Percentiles rank a stretch among this genome's conserved stretches.
Evolutionary conservation across 2,113 vertebrate genomes (phyloP).

Genomic region (Amphilophus citrinellus): DNA sequence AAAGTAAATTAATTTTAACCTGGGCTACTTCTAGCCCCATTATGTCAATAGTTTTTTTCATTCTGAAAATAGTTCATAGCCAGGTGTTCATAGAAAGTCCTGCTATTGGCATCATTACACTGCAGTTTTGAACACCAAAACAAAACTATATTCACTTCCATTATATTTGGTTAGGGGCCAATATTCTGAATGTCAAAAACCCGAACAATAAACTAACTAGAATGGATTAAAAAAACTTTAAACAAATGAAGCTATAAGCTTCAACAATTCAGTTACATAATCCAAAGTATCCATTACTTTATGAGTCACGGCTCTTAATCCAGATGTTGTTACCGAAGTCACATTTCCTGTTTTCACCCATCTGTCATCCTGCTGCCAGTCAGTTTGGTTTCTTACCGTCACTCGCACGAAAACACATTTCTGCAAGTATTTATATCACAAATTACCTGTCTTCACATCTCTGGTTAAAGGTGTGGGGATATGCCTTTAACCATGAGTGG

Average conservation of each 20-base stretch:
- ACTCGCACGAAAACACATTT: conserved; percentile 41
- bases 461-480: conserved; percentile 23
- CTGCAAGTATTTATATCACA: conserved; percentile 27
- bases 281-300: conserved; percentile 54
- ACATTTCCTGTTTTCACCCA: conserved; percentile 50
- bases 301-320: conserved; percentile 60
- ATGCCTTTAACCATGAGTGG: not conserved
- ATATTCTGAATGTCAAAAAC: not conserved
- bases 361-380: conserved; percentile 21
- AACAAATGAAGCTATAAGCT: not conserved
- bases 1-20: not conserved
- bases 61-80: not conserved
- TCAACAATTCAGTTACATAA: conserved; percentile 31
- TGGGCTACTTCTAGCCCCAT: not conserved
- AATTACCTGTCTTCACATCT: conserved; percentile 44
- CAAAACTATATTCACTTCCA: not conserved
- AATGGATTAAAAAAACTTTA: not conserved
- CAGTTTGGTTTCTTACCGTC: conserved; percentile 23
- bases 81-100: not conserved
- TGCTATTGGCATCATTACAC: not conserved
- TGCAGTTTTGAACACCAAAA: not conserved
- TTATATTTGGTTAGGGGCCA: not conserved
- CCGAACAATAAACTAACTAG: not conserved
- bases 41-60: not conserved
- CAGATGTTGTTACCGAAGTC: conserved; percentile 51